These are phyloP conservation scores for Drosophila sturtevanti DNA, from an alignment of 1,140 invertebrate species.

Conservation along the genomic window DNA sequence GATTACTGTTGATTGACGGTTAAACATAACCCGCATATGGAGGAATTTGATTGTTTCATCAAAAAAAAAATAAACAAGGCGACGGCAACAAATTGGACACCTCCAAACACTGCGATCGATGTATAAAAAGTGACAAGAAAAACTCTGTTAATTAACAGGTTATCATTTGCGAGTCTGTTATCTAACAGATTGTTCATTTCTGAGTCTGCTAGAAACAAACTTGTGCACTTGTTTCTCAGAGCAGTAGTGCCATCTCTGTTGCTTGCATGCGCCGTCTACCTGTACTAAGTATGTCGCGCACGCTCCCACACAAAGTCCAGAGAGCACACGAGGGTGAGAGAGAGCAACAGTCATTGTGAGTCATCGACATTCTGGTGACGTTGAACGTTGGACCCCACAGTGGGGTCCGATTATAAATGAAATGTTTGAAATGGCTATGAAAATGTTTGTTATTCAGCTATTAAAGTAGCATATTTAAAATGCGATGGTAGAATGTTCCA, in stretches of 20 bases:
- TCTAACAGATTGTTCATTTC: slow-evolving; percentile 1
- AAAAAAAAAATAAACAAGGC: neutral
- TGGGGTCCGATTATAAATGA: slow-evolving; percentile 6
- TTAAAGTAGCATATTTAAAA: too few relatives aligned
- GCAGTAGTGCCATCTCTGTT: slow-evolving; percentile 19
- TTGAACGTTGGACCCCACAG: slow-evolving; percentile 33
- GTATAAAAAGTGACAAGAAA: neutral
- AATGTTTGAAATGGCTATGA: too few relatives aligned
- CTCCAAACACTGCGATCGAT: slow-evolving; percentile 5
- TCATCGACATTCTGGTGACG: slow-evolving; percentile 59
- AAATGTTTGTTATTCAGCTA: too few relatives aligned
- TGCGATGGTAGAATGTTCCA: too few relatives aligned
- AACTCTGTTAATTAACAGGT: neutral
- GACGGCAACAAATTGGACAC: slow-evolving; percentile 1
- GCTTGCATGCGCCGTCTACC: neutral
- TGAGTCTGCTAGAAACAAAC: neutral
- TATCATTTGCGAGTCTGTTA: neutral
- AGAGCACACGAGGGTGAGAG: slow-evolving; percentile 21
- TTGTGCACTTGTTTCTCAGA: neutral
- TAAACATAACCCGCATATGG: neutral
- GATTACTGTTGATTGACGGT: slow-evolving; percentile 12
- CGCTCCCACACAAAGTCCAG: slow-evolving; percentile 52
- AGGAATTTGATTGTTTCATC: slow-evolving; percentile 1
- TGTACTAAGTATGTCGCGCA: slow-evolving; percentile 51
- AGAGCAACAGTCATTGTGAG: slow-evolving; percentile 45